phyloP scores from a whole-genome alignment of 2,888 invertebrate genomes.

The Drosophila mulleri region DNA sequence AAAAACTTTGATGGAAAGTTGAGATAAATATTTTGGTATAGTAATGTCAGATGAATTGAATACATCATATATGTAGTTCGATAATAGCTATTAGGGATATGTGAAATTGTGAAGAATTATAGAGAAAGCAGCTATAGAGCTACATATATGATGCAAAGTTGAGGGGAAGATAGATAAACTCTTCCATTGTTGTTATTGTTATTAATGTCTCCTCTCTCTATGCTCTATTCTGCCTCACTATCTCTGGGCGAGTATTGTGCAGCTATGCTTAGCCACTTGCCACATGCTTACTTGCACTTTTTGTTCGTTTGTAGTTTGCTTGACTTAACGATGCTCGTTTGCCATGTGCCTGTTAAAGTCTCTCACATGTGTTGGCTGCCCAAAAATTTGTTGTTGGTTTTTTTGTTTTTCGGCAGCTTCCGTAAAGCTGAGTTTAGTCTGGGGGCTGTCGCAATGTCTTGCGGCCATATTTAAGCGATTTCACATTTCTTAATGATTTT shows the following conservation, averaged over 20 bases:
- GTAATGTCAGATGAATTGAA: too few species aligned
- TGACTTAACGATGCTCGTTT: slow-evolving; percentile 17
- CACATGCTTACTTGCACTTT: slow-evolving; percentile 9
- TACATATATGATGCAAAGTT: too few species aligned
- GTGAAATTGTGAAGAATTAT: too few species aligned
- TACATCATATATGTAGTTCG: too few species aligned
- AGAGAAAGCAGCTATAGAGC: too few species aligned
- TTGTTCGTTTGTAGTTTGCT: slow-evolving; percentile 38
- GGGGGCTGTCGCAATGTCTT: slow-evolving; percentile 25
- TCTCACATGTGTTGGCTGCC: slow-evolving; percentile 55
- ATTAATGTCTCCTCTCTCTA: not conserved
- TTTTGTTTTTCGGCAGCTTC: slow-evolving; percentile 8
- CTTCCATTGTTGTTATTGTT: too few species aligned
- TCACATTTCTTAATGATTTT: slow-evolving; percentile 82
- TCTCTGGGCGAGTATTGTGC: not conserved
- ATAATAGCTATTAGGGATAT: too few species aligned
- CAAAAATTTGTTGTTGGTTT: slow-evolving; percentile 3
- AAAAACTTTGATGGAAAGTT: not conserved
- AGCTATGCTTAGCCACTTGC: not conserved
- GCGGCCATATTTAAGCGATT: slow-evolving; percentile 76
- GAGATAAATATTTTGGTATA: too few species aligned
- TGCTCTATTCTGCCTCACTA: not conserved
- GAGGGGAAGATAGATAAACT: too few species aligned
- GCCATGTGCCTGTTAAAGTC: slow-evolving; percentile 56
- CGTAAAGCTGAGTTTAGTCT: slow-evolving; percentile 64